A percentile compares a stretch with the other conserved stretches of the same genome.
phyloP scores from a whole-genome alignment of 2,888 invertebrate genomes.

The Nymphalis urticae region DNA sequence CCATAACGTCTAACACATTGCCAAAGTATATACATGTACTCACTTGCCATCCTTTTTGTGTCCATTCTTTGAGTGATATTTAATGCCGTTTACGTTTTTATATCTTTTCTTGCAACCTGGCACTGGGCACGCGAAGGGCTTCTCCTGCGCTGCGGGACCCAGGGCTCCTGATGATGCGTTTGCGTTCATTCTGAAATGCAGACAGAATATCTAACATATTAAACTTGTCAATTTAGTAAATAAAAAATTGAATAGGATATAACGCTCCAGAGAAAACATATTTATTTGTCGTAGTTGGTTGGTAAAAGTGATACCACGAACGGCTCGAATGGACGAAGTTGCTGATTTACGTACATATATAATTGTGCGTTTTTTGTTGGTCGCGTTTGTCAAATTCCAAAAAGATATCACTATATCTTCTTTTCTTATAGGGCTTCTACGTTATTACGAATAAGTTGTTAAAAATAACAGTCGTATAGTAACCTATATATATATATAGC shows the following conservation, averaged over 20 bases:
- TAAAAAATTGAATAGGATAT: not conserved
- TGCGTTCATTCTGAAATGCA: constrained; percentile 59
- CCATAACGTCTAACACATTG: too few species aligned
- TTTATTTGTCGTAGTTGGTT: too few species aligned
- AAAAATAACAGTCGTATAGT: too few species aligned
- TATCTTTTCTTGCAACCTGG: constrained; percentile 93
- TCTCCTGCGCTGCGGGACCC: constrained; percentile 82
- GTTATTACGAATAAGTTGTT: too few species aligned
- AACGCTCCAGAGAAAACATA: not conserved
- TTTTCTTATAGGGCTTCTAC: too few species aligned
- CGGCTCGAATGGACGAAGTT: too few species aligned
- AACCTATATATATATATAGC: too few species aligned
- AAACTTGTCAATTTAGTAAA: not conserved
- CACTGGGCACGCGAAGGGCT: constrained; percentile 92
- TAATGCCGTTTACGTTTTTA: constrained; percentile 94
- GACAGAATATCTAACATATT: not conserved
- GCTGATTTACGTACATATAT: too few species aligned
- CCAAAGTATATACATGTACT: constrained; percentile 56
- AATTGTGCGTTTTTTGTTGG: too few species aligned
- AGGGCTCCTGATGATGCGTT: constrained; percentile 61
- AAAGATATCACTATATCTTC: too few species aligned
- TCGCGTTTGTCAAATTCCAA: too few species aligned
- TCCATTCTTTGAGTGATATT: constrained; percentile 93
- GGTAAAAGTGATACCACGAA: too few species aligned
- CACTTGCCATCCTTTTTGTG: constrained; percentile 92